Evolutionary conservation across 2,888 invertebrate genomes (phyloP), one percentile per base, ranked within the genome.

Genomic region (Nephrocerus scutellatus): DNA sequence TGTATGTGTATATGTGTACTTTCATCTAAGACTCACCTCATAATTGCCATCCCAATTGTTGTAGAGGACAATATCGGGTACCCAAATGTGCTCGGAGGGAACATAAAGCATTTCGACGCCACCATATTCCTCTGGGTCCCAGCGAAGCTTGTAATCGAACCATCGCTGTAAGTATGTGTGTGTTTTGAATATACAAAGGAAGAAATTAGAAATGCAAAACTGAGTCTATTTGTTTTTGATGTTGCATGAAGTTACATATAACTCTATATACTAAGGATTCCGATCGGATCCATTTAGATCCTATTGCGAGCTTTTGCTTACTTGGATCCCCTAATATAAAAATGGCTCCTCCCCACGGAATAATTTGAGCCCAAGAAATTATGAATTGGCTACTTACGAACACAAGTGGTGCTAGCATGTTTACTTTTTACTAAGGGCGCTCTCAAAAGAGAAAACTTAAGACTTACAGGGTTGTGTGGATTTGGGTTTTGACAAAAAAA

Each of bases 11-110:
- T 6, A 8, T 32, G 12, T 22, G 22, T 8, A 22, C 10, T 8
- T 22, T 8, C 22, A 22, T n/a, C n/a, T 24, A 25, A 34, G 9
- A 39, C 26, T 34, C 42, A 65, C 84, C 70, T 89, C 88, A 64
- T 89, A 91, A 63, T 89, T 88, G 16, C 90, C 89, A 66, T 91
- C 90, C 82, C 79, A 89, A 74, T 90, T 90, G 60, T 90, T 90
- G 56, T 87, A 89, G 4, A 89, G 73, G n/a, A 89, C 92, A 49
- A 96, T 91, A 60, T 96, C 96, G 0, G 96, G 95, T 18, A 92
- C 72, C 95, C 95, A 96, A 59, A 96, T 91, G 60, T 92, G 89
- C 63, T 95, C 92, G 0, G 95, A 92, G 1, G 95, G 95, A 12
- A 96, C 92, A 56, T 89, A 88, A 32, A 90, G 70, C 81, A 87